These are phyloP conservation scores for Caenorhabditis imperialis DNA, from an alignment of 2,888 invertebrate species.

Conservation along the genomic window DNA sequence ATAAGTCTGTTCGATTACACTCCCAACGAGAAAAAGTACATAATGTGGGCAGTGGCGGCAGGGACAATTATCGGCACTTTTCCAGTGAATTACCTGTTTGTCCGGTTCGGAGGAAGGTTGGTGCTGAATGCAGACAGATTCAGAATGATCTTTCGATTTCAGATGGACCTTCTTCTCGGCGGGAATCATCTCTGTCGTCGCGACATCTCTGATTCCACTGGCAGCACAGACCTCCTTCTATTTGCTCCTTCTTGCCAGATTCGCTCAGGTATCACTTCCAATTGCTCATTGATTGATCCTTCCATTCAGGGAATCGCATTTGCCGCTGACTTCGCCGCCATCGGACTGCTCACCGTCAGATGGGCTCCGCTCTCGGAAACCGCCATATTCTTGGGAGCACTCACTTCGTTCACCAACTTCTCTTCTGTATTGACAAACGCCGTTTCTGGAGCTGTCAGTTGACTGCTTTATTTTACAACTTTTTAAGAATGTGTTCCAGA, in stretches of 20 bases:
- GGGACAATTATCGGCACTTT: conserved; percentile 71
- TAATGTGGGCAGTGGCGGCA: conserved; percentile 70
- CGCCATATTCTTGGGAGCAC: conserved; percentile 69
- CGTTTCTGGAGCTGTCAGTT: conserved; percentile 67
- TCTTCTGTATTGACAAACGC: conserved; percentile 70
- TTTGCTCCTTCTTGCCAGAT: conserved; percentile 55
- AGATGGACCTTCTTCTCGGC: conserved; percentile 65
- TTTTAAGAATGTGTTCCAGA: conserved; percentile 35
- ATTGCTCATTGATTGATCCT: conserved; percentile 7
- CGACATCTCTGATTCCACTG: conserved; percentile 60
- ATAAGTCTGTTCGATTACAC: conserved; percentile 64
- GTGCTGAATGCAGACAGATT: conserved; percentile 11
- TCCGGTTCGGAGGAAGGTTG: conserved; percentile 67
- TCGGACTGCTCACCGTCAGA: conserved; percentile 65
- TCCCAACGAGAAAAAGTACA: conserved; percentile 64
- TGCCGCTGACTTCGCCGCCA: conserved; percentile 69
- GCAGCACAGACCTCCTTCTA: conserved; percentile 58
- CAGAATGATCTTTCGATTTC: neutral
- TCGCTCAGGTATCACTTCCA: conserved; percentile 56
- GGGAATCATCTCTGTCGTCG: conserved; percentile 59
- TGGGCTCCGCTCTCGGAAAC: conserved; percentile 73
- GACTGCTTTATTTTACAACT: neutral
- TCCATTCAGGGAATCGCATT: conserved; percentile 61
- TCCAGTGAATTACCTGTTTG: conserved; percentile 68
- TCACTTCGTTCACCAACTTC: conserved; percentile 73